Conservation (phyloP, 2,113 vertebrate genomes). For the Chloebia gouldiae region DNA sequence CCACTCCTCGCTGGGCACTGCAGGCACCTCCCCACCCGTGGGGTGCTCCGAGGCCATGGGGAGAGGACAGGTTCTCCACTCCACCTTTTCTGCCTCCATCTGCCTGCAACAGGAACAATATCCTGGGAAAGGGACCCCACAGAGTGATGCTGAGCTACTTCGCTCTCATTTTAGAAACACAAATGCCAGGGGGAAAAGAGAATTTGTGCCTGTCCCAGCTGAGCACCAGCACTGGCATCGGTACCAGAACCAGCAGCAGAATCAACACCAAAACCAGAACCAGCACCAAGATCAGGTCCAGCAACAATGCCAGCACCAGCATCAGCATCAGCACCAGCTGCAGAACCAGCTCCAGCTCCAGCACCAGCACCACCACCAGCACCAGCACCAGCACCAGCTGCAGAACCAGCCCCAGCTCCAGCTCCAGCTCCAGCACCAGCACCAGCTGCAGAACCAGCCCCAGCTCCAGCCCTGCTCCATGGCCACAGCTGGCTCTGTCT, state of each 20-base stretch:
- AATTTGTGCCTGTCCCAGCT: not conserved
- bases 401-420: not conserved
- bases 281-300: not conserved
- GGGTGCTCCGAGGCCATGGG: rapidly evolving
- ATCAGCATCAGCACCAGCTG: not conserved
- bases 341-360: not conserved
- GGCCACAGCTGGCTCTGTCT: not conserved
- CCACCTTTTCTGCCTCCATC: not conserved
- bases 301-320: rapidly evolving
- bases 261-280: rapidly evolving
- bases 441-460: not conserved
- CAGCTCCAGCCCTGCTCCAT: not conserved
- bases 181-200: rapidly evolving
- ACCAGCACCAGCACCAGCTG: not conserved
- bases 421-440: not conserved
- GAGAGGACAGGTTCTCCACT: rapidly evolving
- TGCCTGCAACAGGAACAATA: rapidly evolving
- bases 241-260: not conserved
- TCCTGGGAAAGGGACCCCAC: rapidly evolving
- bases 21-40: rapidly evolving
- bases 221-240: not conserved
- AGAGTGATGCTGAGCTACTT: not conserved
- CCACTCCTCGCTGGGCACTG: not conserved
- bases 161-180: rapidly evolving
- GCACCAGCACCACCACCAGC: not conserved